These are phyloP conservation scores for Tachina grossa DNA, from an alignment of 2,888 invertebrate species.

Conservation along the genomic window DNA sequence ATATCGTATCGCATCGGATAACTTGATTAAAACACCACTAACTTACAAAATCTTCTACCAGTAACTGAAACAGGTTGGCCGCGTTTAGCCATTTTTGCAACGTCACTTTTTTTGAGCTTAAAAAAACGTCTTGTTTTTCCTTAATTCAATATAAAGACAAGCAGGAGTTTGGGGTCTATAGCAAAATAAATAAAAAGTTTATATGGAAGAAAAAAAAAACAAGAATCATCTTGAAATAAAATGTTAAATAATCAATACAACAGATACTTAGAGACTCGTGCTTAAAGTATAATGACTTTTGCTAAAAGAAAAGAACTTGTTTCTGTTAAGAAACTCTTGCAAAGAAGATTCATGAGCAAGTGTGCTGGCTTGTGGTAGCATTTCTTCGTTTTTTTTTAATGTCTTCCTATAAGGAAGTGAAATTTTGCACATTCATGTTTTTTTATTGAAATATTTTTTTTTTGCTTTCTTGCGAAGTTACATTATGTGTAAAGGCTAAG, in stretches of 20 bases:
- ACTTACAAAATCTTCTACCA: constrained; percentile 58
- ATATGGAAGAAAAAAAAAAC: background rate
- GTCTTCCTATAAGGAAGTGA: constrained; percentile 60
- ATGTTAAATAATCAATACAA: constrained; percentile 60
- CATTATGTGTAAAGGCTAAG: constrained; percentile 8
- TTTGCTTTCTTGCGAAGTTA: background rate
- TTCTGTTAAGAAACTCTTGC: constrained; percentile 19
- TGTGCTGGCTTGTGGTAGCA: background rate
- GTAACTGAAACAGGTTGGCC: constrained; percentile 62
- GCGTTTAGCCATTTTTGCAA: constrained; percentile 48
- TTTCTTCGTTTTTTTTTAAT: constrained; percentile 22
- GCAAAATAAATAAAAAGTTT: background rate
- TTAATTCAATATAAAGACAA: constrained; percentile 7
- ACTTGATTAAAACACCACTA: constrained; percentile 62
- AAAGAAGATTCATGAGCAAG: constrained; percentile 44
- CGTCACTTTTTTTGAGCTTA: constrained; percentile 31
- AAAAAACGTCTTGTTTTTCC: background rate
- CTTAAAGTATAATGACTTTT: constrained; percentile 66
- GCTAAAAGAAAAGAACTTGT: constrained; percentile 63
- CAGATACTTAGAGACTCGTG: constrained; percentile 61
- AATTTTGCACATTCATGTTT: constrained; percentile 33
- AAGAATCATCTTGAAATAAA: constrained; percentile 41
- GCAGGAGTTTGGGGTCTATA: constrained; percentile 22
- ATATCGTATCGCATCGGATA: constrained; percentile 20
- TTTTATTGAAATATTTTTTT: constrained; percentile 15